Conservation (phyloP, 2,113 vertebrate species). For the Anguilla japonica region DNA sequence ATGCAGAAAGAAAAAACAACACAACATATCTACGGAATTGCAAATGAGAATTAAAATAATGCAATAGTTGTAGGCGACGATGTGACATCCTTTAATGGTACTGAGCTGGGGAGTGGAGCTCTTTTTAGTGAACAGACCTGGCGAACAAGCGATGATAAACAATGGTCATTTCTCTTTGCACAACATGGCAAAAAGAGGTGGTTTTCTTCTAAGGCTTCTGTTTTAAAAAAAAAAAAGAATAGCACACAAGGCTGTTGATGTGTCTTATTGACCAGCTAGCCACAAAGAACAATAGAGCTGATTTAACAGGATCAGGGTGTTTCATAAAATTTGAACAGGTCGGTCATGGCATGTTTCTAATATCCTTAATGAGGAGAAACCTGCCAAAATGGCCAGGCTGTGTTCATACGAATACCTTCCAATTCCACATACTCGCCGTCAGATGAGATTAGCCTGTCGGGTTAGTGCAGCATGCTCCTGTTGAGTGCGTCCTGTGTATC, state of each 20-base stretch:
- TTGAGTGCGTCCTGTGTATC: constrained; percentile 42
- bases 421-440: neutral
- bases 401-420: neutral
- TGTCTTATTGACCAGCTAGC: neutral
- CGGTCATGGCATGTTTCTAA: neutral
- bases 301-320: neutral
- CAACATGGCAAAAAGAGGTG: neutral
- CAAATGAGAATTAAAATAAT: constrained; percentile 10
- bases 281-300: neutral
- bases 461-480: constrained; percentile 30
- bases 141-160: neutral
- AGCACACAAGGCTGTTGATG: too few species aligned
- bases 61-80: constrained; percentile 14
- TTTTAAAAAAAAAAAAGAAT: neutral
- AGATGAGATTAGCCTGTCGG: constrained; percentile 13
- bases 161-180: neutral
- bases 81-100: neutral
- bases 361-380: neutral
- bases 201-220: neutral
- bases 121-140: constrained; percentile 1
- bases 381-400: neutral
- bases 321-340: neutral
- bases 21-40: neutral
- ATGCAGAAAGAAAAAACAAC: neutral
- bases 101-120: neutral